Evolutionary conservation across 1,140 invertebrate species (phyloP).

Genomic region (Hyphantria cunea): DNA sequence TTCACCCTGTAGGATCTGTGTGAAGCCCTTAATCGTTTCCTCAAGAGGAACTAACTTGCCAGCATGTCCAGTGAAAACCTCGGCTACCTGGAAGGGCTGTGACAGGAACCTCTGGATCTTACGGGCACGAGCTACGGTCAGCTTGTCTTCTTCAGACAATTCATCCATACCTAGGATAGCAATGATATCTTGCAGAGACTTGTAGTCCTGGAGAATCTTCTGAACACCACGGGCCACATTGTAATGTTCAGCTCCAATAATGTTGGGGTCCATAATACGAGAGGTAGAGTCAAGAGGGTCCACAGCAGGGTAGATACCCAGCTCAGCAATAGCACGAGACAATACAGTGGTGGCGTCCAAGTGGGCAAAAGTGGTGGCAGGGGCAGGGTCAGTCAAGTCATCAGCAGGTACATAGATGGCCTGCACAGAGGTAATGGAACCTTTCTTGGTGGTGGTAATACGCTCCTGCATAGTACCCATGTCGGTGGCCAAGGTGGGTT

Average conservation of each 20-base stretch:
- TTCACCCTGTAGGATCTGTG: conserved; percentile 93
- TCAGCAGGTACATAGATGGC: conserved; percentile 99
- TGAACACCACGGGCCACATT: conserved; percentile 97
- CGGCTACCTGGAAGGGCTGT: conserved; percentile 98
- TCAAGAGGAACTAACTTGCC: conserved; percentile 95
- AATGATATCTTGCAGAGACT: conserved; percentile 98
- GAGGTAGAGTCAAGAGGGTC: conserved; percentile 99
- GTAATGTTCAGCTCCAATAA: conserved; percentile 98
- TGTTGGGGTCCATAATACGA: conserved; percentile 99
- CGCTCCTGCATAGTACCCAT: conserved; percentile 99
- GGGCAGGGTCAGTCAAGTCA: conserved; percentile 99
- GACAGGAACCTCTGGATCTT: conserved; percentile 99
- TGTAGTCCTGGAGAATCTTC: conserved; percentile 98
- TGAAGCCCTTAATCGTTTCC: conserved; percentile 92
- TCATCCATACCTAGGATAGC: conserved; percentile 99
- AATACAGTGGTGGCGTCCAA: conserved; percentile 99
- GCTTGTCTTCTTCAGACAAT: conserved; percentile 98
- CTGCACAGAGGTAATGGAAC: conserved; percentile 99
- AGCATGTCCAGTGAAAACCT: conserved; percentile 96
- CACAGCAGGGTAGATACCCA: conserved; percentile 98
- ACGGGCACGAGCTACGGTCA: conserved; percentile 97
- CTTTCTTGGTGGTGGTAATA: conserved; percentile 99
- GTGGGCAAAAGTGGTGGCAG: conserved; percentile 99
- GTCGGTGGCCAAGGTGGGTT: conserved; percentile 98
- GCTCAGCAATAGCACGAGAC: conserved; percentile 95